Conservation (phyloP, 2,797 vertebrate species). For the Sciaenops ocellatus region DNA sequence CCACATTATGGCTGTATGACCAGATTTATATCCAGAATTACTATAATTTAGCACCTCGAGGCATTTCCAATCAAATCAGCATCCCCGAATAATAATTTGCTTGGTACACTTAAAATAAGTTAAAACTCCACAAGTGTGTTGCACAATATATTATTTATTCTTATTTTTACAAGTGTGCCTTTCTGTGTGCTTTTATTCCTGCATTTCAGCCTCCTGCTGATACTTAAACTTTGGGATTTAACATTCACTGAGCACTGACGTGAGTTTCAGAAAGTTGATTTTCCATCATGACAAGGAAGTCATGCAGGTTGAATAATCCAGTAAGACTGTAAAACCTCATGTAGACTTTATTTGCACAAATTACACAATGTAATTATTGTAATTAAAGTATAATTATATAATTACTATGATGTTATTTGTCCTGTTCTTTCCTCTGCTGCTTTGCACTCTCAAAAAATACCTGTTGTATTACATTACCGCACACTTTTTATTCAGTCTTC, state of each 20-base stretch:
- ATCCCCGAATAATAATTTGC: conserved; percentile 26
- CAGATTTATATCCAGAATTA: conserved; percentile 61
- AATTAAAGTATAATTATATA: too few species aligned
- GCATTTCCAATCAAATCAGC: conserved; percentile 39
- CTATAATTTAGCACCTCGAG: conserved; percentile 38
- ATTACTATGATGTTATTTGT: too few species aligned
- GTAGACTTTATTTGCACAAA: background rate
- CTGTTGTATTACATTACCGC: background rate
- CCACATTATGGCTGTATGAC: conserved; percentile 45
- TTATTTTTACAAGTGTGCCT: background rate
- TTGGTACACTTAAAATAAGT: conserved; percentile 20
- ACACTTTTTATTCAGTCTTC: background rate
- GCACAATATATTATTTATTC: conserved; percentile 5
- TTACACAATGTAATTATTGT: too few species aligned
- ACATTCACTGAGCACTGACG: background rate
- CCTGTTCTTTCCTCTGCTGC: too few species aligned
- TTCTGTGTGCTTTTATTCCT: background rate
- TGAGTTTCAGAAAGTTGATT: background rate
- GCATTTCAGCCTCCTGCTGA: conserved; percentile 2
- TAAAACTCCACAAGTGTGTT: conserved; percentile 19
- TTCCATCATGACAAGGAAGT: too few species aligned
- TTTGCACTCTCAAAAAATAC: background rate
- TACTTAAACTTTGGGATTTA: background rate
- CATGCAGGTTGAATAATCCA: too few species aligned
- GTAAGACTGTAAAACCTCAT: background rate